phyloP scores from a whole-genome alignment of 2,113 vertebrate genomes.

The Megaceryle torquata region DNA sequence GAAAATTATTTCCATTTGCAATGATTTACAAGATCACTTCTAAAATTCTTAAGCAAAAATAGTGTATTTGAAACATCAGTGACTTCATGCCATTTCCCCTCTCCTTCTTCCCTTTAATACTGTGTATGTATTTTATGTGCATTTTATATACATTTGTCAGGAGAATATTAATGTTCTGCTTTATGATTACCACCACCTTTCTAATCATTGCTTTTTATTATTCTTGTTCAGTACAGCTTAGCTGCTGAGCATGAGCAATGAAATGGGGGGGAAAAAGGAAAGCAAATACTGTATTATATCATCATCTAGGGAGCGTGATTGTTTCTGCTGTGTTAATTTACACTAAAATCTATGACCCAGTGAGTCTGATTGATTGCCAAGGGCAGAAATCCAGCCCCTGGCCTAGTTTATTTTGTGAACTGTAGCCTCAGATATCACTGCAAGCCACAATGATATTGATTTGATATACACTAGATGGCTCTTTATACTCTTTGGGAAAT shows the following conservation, averaged over 20 bases:
- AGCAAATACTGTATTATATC: slow-evolving; percentile 77
- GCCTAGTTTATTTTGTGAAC: slow-evolving; percentile 87
- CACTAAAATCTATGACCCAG: slow-evolving; percentile 85
- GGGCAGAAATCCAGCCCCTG: slow-evolving; percentile 83
- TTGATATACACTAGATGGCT: slow-evolving; percentile 86
- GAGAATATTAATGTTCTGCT: slow-evolving; percentile 63
- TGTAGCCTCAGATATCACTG: slow-evolving; percentile 82
- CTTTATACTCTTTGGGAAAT: slow-evolving; percentile 85
- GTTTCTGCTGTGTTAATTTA: slow-evolving; percentile 87
- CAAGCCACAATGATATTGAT: slow-evolving; percentile 83
- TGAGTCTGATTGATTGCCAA: slow-evolving; percentile 83
- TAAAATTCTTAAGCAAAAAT: not conserved
- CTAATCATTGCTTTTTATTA: slow-evolving; percentile 73
- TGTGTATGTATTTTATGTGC: slow-evolving; percentile 10
- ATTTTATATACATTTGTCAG: slow-evolving; percentile 51
- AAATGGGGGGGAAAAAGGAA: slow-evolving; percentile 56
- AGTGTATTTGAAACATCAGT: not conserved
- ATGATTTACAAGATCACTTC: not conserved
- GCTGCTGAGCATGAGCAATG: slow-evolving; percentile 53
- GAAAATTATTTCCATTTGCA: not conserved
- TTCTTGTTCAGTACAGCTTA: slow-evolving; percentile 66
- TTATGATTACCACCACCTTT: slow-evolving; percentile 55
- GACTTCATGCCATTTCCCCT: not conserved
- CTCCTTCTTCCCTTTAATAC: not conserved
- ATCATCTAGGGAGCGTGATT: slow-evolving; percentile 75